Evolutionary conservation across 1,140 invertebrate genomes (phyloP), one percentile per base, ranked within the genome.

Genomic region (Rhopalosiphum padi): DNA sequence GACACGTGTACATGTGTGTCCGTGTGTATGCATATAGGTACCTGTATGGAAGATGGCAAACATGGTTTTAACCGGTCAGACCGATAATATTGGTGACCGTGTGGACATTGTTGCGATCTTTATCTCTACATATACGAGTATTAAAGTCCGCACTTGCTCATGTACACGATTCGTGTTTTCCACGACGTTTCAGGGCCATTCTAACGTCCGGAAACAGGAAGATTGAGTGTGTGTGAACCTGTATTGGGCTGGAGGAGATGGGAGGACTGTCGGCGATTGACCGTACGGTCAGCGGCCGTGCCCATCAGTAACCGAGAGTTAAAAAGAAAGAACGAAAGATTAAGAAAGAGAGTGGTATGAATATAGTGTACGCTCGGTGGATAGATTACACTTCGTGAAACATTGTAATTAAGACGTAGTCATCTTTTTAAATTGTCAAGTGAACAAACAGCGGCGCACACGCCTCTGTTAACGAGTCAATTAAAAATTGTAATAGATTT

Each of bases 401-500:
- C 91, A 48, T 51, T 85, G 77, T 93, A 93, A 93, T 93, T 93
- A 93, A 93, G 91, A 93, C 91, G 82, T 93, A 93, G 91, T 93
- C 91, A 93, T 93, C 91, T 93, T 93, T 93, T 93, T 93, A 93
- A 93, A 93, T 93, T 93, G 91, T 93, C 91, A 93, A 93, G 77
- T 77, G 25, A 88, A 88, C 60, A 91, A 91, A 60, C 53, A 37
- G 46, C 90, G 30, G 35, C 46, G 55, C 91, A 51, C 91, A 37
- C 48, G 48, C 48, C 82, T 85, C 91, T n/a, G 77, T 86, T 85
- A 93, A 93, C 91, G 82, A 93, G 91, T 93, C 91, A 86, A 93
- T 93, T 93, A 93, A 93, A 93, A 93, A 86, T 53, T 83, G 68
- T 93, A 93, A 93, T 93, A 93, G 91, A 93, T 93, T 93, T 93